phyloP scores from a whole-genome alignment of 1,140 invertebrate species.

The Oedothorax gibbosus region DNA sequence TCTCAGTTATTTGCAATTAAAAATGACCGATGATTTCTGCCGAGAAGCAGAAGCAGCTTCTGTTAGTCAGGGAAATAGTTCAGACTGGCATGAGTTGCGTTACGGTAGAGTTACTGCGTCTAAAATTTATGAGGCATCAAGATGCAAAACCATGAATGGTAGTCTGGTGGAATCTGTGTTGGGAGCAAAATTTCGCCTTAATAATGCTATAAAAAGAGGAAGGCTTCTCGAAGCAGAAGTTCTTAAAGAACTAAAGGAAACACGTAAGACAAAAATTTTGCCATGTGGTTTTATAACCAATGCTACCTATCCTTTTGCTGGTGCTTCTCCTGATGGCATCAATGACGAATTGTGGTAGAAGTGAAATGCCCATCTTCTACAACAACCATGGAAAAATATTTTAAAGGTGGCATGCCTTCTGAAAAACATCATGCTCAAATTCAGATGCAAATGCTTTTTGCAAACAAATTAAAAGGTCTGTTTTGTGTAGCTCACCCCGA shows the following conservation, averaged over 20 bases:
- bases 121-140: not conserved
- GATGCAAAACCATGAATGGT: not conserved
- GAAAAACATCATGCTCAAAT: not conserved
- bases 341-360: not conserved
- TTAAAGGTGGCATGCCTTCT: not conserved
- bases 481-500: conserved; percentile 2
- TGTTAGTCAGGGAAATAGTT: not conserved
- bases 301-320: not conserved
- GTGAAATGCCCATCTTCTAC: not conserved
- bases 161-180: not conserved
- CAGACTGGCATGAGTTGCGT: not conserved
- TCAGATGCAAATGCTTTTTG: conserved; percentile 2
- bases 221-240: not conserved
- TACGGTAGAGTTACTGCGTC: not conserved
- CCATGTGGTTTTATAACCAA: not conserved
- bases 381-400: not conserved
- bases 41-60: not conserved
- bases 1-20: not conserved
- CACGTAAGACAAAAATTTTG: not conserved
- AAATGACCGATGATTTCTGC: not conserved
- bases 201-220: not conserved
- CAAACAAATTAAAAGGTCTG: not conserved
- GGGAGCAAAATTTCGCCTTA: not conserved
- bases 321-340: not conserved
- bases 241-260: not conserved